Base-by-base conservation (phyloP, 2,888 invertebrate genomes). In the Brachycybe producta region DNA sequence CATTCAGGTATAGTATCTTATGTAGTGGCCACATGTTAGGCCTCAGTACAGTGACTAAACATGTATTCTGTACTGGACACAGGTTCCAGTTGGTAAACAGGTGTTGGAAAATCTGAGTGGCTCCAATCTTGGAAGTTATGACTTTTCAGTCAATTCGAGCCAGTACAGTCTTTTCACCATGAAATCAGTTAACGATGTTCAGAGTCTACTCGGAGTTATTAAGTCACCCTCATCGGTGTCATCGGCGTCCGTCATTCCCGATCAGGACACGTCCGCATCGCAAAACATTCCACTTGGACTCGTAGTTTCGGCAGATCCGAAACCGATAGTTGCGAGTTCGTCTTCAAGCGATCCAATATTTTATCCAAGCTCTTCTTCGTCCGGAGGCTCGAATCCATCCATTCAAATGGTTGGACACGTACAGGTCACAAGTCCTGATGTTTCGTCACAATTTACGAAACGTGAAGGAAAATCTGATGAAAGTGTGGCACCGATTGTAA, bases 331-430 rank as follows among this genome's bases (percentile, higher is more conserved):
- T 21, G 21, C 32, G 1, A 26, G 23, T 8, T 23, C 30, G 15
- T 39, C 41, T 2, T 5, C 7, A n/a, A 8, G 27, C 4, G 28
- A 40, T 21, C 26, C 41, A 8, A 28, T 49, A 5, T 41, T 49
- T 17, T 49, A 49, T 15, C 41, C 49, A 2, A 28, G 28, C 43
- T 13, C 28, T 11, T 7, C 7, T 38, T 17, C 27, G 13, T 21
- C 46, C n/a, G 38, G 47, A 11, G 23, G 36, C 17, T n/a, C 30
- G 11, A 41, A 17, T 32, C 47, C 49, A 8, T 43, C 49, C 2
- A 35, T 50, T 13, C 50, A 50, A 27, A 44, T 50, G 50, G 50
- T 50, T 5, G 50, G 50, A 21, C 50, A 50, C 19, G 50, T 50
- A 21, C 42, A 44, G n/a, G 38, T 44, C n/a, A 44, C 50, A 2